Conservation (phyloP, 2,113 vertebrate genomes). For the Erpornis zantholeuca region DNA sequence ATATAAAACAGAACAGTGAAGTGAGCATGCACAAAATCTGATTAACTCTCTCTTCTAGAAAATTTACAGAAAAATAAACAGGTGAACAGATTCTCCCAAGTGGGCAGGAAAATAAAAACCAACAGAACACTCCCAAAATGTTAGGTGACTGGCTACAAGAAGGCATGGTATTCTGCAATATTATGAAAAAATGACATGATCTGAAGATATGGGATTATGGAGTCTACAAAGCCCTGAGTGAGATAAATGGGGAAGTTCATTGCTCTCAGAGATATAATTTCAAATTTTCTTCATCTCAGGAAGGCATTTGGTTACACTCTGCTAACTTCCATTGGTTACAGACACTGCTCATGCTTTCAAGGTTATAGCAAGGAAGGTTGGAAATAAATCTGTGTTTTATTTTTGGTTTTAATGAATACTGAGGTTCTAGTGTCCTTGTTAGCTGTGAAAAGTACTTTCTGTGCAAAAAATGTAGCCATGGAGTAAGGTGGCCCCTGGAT, state of each 20-base stretch:
- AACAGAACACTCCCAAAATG: neutral
- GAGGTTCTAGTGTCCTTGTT: neutral
- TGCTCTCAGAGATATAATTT: neutral
- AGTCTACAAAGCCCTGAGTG: neutral
- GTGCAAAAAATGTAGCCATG: neutral
- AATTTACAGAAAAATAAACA: neutral
- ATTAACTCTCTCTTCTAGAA: neutral
- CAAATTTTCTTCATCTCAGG: neutral
- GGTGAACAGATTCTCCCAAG: neutral
- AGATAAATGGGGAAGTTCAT: neutral
- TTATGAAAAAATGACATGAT: neutral
- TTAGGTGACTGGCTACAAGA: neutral
- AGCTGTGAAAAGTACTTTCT: neutral
- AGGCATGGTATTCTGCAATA: neutral
- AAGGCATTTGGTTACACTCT: slow-evolving; percentile 16
- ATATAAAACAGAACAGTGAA: neutral
- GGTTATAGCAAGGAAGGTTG: neutral
- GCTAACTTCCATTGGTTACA: neutral
- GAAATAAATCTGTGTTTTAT: neutral
- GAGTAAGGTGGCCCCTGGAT: neutral
- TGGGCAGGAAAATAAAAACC: neutral
- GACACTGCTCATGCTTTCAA: neutral
- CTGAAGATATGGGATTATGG: neutral
- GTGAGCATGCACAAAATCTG: neutral
- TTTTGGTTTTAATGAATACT: neutral